These are phyloP conservation scores for Drosophila leonis DNA, from an alignment of 2,888 invertebrate genomes.

Conservation along the genomic window DNA sequence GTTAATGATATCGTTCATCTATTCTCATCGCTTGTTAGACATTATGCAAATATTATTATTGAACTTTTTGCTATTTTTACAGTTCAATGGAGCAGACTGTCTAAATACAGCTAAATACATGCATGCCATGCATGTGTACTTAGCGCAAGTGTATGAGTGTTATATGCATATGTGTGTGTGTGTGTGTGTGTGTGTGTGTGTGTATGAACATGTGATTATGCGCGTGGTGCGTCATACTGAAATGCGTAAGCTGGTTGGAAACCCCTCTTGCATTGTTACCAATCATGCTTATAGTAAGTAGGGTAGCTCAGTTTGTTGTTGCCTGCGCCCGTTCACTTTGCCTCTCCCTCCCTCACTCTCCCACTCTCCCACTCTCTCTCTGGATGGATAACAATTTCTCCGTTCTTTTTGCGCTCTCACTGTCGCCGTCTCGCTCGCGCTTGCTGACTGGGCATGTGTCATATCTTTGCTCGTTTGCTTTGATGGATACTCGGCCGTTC, in stretches of 20 bases:
- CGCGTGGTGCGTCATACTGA: slow-evolving; percentile 25
- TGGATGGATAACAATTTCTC: too few species aligned
- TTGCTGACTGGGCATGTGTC: slow-evolving; percentile 10
- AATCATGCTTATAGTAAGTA: slow-evolving; percentile 4
- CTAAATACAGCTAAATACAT: not conserved
- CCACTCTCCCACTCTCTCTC: not conserved
- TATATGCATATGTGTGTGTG: too few species aligned
- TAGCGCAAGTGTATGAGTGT: not conserved
- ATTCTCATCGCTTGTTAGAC: not conserved
- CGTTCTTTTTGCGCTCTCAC: not conserved
- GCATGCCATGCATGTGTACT: not conserved
- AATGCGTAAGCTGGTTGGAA: slow-evolving; percentile 22
- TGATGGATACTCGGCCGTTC: slow-evolving; percentile 41
- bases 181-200: too few species aligned
- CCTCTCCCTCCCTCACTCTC: not conserved
- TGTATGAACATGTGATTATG: slow-evolving; percentile 11
- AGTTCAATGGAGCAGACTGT: not conserved
- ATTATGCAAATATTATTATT: slow-evolving; percentile 13
- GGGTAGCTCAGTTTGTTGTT: slow-evolving; percentile 34
- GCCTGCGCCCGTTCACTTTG: slow-evolving; percentile 15
- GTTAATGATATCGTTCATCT: not conserved
- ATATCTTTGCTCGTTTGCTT: slow-evolving; percentile 16
- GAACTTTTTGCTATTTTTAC: slow-evolving; percentile 4
- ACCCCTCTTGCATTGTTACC: slow-evolving; percentile 15
- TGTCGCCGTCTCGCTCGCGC: not conserved